These are phyloP conservation scores for Neria commutata DNA, from an alignment of 2,888 invertebrate genomes.

Conservation along the genomic window DNA sequence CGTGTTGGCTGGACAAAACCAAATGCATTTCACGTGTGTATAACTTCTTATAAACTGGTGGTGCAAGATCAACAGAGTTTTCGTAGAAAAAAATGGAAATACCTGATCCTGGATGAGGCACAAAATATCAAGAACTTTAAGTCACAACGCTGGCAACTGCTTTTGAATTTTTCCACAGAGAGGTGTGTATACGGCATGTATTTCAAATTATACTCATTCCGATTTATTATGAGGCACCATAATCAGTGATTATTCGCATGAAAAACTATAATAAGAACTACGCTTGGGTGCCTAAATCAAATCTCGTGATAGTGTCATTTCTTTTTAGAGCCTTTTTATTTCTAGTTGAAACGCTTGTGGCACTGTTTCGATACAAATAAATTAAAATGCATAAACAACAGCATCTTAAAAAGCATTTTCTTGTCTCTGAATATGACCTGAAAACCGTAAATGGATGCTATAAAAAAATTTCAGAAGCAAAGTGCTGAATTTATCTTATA, in stretches of 20 bases:
- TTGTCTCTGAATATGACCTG: slow-evolving; percentile 36
- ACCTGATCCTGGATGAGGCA: slow-evolving; percentile 96
- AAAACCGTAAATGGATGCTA: slow-evolving; percentile 48
- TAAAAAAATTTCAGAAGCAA: slow-evolving; percentile 26
- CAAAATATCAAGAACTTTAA: slow-evolving; percentile 99
- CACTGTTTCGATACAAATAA: slow-evolving; percentile 43
- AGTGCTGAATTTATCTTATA: neutral
- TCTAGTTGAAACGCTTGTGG: slow-evolving; percentile 40
- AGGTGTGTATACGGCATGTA: slow-evolving; percentile 66
- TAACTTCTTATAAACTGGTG: slow-evolving; percentile 96
- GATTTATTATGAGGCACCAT: slow-evolving; percentile 33
- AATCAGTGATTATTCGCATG: slow-evolving; percentile 56
- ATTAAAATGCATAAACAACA: slow-evolving; percentile 7
- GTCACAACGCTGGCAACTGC: slow-evolving; percentile 96
- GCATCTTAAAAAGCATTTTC: slow-evolving; percentile 31
- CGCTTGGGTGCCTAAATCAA: slow-evolving; percentile 58
- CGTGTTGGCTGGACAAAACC: slow-evolving; percentile 97
- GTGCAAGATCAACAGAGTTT: slow-evolving; percentile 99
- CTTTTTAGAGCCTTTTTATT: slow-evolving; percentile 36
- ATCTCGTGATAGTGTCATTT: slow-evolving; percentile 42
- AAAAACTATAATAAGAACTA: slow-evolving; percentile 54
- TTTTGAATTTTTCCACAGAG: slow-evolving; percentile 92
- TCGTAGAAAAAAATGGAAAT: slow-evolving; percentile 97
- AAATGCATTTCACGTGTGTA: slow-evolving; percentile 97
- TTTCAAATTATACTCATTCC: neutral